Evolutionary conservation across 37 sponge, comb jelly and placozoan species (phyloP), one percentile per base, ranked within the genome.

Genomic region (Axinella damicornis): DNA sequence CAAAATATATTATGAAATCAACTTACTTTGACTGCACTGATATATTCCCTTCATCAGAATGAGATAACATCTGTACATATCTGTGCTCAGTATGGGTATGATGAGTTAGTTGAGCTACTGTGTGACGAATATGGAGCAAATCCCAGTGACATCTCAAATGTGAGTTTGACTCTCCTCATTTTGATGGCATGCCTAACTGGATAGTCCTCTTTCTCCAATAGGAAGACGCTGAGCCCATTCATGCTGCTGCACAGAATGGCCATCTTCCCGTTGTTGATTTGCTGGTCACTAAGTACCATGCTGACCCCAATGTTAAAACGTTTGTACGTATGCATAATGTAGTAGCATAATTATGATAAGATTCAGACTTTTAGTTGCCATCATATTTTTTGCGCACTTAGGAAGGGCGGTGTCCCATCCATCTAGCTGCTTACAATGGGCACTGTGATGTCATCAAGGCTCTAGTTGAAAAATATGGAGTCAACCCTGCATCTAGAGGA

Each of bases 11-110:
- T 14, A 16, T 25, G 24, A 16, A n/a, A 65, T 25, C 21, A 25
- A 28, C 31, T 14, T 65, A 31, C 21, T 9, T 27, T 31, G 21
- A 69, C 28, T 69, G 70, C 70, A 69, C 5, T 33, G 35, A 5
- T 14, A 11, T 66, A 63, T 32, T 20, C 27, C 9, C 6, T 39
- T 4, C 17, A 64, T 24, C 61, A 79, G 80, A 40, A 11, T 79
- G 80, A 27, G 5, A 20, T 79, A 19, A 39, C 41, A 1, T 46
- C 68, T 27, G 62, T 79, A 25, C 80, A 79, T 79, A 79, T 79
- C 64, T 79, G 80, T 79, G 80, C 80, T 32, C 80, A 79, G 18
- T 79, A 66, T 66, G 80, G 80, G 21, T 65, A 25, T 64, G 52
- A 0, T 12, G 53, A 63, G 21, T 46, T 79, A n/a, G 15, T 79